Base-by-base conservation (phyloP, 2,888 invertebrate genomes). In the Diaperis boleti region DNA sequence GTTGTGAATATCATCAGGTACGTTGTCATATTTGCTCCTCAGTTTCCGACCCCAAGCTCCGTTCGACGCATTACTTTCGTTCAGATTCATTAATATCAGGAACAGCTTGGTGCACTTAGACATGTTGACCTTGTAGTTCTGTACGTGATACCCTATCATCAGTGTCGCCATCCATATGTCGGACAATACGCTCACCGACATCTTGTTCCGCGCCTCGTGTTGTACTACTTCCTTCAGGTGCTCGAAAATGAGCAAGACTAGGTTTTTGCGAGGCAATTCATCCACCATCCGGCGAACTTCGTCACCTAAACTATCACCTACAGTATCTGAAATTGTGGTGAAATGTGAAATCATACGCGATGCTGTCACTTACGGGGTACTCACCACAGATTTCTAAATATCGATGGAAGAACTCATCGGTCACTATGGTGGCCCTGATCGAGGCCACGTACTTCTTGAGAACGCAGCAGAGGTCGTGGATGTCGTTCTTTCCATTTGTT, bases 391-490 rank as follows among this genome's bases (percentile, higher is more conserved):
- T 62, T 71, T 69, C 15, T 70, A 67, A 83, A 65, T 91, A 70
- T 41, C 66, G 65, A 5, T 67, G 49, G 50, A 72, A 75, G 13
- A 68, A 65, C 35, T 84, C 84, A 78, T 87, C 90, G 1, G 96
- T 94, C 75, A 96, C 91, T 22, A 96, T 85, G 0, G 95, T 94
- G 73, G 94, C 92, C 76, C 91, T 90, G 66, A 96, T 85, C 80
- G 97, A 96, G 15, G 95, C 85, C 83, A 98, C 94, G 85, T 96
- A 97, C 74, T 94, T 85, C 82, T 96, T 96, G 64, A 97, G 83
- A 6, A 95, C 89, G 35, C 96, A 95, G 3, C 95, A 92, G 69
- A 97, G 83, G 49, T 96, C 96, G 80, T 96, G 93, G 61, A 96
- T 90, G 78, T 96, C 96, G 52, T 88, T 87, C 55, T 70, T 76